Percentiles rank a stretch among this genome's conserved stretches.
These are phyloP conservation scores for Heteractis magnifica DNA, from an alignment of 92 coral and sea anemone genomes.

Conservation along the genomic window DNA sequence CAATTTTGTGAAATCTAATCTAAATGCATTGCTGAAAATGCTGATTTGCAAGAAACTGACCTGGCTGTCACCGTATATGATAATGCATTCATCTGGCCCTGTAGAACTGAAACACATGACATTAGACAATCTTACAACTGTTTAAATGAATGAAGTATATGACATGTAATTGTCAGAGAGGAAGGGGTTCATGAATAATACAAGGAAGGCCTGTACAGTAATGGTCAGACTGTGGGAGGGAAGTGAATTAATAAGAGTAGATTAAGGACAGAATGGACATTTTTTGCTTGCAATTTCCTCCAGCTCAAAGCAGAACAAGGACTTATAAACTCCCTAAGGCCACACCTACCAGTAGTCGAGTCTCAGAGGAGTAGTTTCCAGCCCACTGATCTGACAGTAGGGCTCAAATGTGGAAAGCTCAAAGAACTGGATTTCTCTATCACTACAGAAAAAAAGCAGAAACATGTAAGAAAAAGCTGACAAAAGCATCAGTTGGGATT, in stretches of 20 bases:
- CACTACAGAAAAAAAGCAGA: constrained; percentile 42
- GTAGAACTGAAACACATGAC: constrained; percentile 61
- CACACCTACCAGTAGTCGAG: constrained; percentile 87
- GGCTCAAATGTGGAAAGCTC: constrained; percentile 98
- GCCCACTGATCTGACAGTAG: constrained; percentile 97
- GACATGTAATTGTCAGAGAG: neutral
- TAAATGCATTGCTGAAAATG: too few relatives aligned
- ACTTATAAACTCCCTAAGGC: neutral
- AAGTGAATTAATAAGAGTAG: neutral
- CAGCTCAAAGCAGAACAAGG: neutral
- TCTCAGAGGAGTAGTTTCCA: constrained; percentile 96
- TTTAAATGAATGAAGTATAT: neutral
- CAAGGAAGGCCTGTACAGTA: too few relatives aligned
- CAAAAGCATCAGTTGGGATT: too few relatives aligned
- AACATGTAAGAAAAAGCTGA: too few relatives aligned
- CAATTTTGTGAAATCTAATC: neutral
- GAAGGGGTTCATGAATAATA: neutral
- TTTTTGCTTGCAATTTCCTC: neutral
- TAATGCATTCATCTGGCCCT: constrained; percentile 91
- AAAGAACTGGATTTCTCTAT: constrained; percentile 97
- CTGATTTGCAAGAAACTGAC: constrained; percentile 26
- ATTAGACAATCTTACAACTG: neutral
- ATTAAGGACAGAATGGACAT: neutral
- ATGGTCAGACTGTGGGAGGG: neutral
- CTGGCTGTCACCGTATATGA: constrained; percentile 97